Base-by-base conservation (phyloP, 2,113 vertebrate species). In the Agapornis roseicollis region DNA sequence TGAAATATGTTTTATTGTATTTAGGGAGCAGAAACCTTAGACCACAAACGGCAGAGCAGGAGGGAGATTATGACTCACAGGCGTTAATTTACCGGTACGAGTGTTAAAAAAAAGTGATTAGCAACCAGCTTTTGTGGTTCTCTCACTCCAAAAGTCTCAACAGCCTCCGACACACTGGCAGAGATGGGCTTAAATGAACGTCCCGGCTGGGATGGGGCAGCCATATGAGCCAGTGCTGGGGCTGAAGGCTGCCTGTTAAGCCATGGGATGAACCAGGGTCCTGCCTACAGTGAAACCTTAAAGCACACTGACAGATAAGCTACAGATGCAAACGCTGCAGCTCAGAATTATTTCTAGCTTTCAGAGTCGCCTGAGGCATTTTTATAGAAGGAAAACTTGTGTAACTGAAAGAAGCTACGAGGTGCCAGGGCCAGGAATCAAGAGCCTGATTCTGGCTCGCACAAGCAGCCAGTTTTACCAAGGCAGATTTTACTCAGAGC, bases 11-110 rank as follows among this genome's bases (percentile, higher is more conserved):
- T 96, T 93, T 95, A 93, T 94, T 93, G 47, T 90, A 89, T 86
- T 89, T 93, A 90, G 95, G 89, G 88, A 95, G 90, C 85, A 94
- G 96, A 97, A 96, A 93, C 96, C 94, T 85, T 77, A 97, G 97
- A 98, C 98, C 98, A 95, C 98, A 98, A 98, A 98, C 97, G 92
- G 97, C 85, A 96, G 84, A 93, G 88, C 90, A 94, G 83, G 80
- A 94, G 92, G 85, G 81, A 97, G 96, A 65, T 91, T 94, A 97
- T 98, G 98, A 98, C 97, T 98, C 98, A 98, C 96, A 98, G 94
- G 96, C 90, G 96, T 91, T 94, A 91, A 96, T 95, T 98, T 98
- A 98, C 97, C 91, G 97, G 97, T 94, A 98, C 63, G 70, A 93
- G 95, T 87, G 94, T 87, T 94, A 63, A 81, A 86, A 86, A 55